Conservation (phyloP, 23 tunicate genomes). For the Styela plicata region DNA sequence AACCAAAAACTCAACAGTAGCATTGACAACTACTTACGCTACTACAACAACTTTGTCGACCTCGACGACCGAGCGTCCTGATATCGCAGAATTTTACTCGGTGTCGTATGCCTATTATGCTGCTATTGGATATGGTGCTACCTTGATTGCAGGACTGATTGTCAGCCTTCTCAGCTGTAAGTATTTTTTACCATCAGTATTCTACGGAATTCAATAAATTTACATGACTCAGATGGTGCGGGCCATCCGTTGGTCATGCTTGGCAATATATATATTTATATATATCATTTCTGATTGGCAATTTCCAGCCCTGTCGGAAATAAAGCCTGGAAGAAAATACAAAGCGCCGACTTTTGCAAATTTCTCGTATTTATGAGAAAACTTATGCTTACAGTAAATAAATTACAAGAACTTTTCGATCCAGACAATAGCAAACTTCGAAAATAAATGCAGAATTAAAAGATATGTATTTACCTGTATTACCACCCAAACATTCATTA, state of each 20-base stretch:
- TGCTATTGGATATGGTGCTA: constrained; percentile 51
- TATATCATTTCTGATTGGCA: too few species aligned
- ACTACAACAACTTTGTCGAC: constrained; percentile 16
- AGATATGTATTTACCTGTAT: too few species aligned
- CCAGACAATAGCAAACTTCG: too few species aligned
- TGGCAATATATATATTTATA: too few species aligned
- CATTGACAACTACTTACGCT: background rate
- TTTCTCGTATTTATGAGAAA: too few species aligned
- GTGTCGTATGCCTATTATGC: constrained; percentile 71
- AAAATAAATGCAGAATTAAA: too few species aligned
- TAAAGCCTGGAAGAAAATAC: too few species aligned
- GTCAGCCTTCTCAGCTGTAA: constrained; percentile 48
- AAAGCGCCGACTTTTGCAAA: too few species aligned
- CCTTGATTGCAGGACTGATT: constrained; percentile 47
- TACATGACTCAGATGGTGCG: background rate
- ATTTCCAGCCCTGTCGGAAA: too few species aligned
- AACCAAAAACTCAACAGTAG: background rate
- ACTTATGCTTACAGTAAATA: too few species aligned
- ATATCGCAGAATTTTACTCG: constrained; percentile 51
- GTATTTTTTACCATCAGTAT: background rate
- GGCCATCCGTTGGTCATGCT: background rate
- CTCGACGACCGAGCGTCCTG: constrained; percentile 16
- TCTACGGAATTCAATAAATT: background rate
- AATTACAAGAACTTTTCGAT: too few species aligned
- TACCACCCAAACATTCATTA: too few species aligned